Percentiles rank a stretch among this genome's conserved stretches.
Conservation (phyloP, 2,113 vertebrate species). For the Silurus glanis region DNA sequence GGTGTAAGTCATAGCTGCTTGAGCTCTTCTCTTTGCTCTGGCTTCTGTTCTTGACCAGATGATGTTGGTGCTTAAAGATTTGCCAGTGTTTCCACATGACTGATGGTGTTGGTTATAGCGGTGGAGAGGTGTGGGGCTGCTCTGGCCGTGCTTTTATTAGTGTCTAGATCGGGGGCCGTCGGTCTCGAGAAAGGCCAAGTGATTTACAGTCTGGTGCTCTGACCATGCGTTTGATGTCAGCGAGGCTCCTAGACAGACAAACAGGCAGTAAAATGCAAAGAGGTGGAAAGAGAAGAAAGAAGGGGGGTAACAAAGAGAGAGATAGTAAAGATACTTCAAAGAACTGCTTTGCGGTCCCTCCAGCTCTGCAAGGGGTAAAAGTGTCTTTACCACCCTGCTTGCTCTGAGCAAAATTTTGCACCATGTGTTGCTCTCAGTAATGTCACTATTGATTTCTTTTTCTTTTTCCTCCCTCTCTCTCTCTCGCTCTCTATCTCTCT, state of each 20-base stretch:
- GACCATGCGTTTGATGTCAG: constrained; percentile 71
- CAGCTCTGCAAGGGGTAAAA: constrained; percentile 43
- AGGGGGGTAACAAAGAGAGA: constrained; percentile 24
- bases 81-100: constrained; percentile 24
- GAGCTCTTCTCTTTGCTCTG: neutral
- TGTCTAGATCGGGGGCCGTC: constrained; percentile 43
- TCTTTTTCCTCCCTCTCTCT: neutral
- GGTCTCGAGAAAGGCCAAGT: constrained; percentile 45
- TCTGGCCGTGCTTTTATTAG: constrained; percentile 45
- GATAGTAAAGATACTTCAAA: constrained; percentile 55
- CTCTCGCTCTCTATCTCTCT: neutral
- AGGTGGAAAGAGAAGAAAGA: constrained; percentile 32
- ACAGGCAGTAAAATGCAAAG: constrained; percentile 56
- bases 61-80: constrained; percentile 33
- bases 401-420: constrained; percentile 34
- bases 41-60: constrained; percentile 38
- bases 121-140: constrained; percentile 32
- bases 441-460: constrained; percentile 24
- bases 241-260: constrained; percentile 63
- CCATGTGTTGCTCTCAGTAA: constrained; percentile 21
- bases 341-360: constrained; percentile 38
- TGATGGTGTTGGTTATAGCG: constrained; percentile 42
- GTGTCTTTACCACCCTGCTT: constrained; percentile 57
- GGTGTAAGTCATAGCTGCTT: neutral
- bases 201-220: constrained; percentile 62